Percentiles rank a stretch among this genome's conserved stretches.
Conservation (phyloP, 2,888 invertebrate species). For the Criorhina ranunculi region DNA sequence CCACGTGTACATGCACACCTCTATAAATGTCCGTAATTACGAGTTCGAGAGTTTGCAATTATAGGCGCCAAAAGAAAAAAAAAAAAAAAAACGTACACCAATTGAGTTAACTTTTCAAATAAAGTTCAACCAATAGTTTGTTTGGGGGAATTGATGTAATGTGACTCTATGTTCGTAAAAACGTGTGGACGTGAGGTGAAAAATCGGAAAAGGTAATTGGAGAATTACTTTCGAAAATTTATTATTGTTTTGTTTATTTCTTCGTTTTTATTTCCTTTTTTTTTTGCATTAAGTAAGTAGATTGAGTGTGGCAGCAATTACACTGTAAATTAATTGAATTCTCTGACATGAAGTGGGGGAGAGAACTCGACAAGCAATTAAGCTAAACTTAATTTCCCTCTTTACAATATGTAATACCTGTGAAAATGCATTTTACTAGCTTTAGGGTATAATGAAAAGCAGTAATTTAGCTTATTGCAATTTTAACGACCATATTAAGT, state of each 20-base stretch:
- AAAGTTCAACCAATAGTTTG: background rate
- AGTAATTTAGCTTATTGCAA: background rate
- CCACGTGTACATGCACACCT: background rate
- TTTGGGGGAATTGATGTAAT: conserved; percentile 43
- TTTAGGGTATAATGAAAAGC: background rate
- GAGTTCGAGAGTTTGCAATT: background rate
- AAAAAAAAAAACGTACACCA: conserved; percentile 13
- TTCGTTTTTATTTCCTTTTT: background rate
- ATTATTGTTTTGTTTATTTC: conserved; percentile 46
- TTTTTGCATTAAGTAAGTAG: no score
- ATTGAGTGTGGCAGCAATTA: conserved; percentile 6
- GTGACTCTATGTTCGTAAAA: conserved; percentile 41
- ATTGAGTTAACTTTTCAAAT: background rate
- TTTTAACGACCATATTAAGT: no score
- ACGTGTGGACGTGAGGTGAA: conserved; percentile 34
- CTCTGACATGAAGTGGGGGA: conserved; percentile 1
- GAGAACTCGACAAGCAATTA: background rate
- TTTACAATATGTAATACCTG: background rate
- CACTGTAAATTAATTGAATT: conserved; percentile 23
- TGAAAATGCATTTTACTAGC: background rate
- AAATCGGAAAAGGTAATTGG: conserved; percentile 46
- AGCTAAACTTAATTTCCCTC: background rate
- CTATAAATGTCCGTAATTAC: background rate
- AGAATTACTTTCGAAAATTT: conserved; percentile 54
- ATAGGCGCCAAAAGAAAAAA: conserved; percentile 6